Conservation (phyloP, 1,140 invertebrate species). For the Lasioglossum baleicum region DNA sequence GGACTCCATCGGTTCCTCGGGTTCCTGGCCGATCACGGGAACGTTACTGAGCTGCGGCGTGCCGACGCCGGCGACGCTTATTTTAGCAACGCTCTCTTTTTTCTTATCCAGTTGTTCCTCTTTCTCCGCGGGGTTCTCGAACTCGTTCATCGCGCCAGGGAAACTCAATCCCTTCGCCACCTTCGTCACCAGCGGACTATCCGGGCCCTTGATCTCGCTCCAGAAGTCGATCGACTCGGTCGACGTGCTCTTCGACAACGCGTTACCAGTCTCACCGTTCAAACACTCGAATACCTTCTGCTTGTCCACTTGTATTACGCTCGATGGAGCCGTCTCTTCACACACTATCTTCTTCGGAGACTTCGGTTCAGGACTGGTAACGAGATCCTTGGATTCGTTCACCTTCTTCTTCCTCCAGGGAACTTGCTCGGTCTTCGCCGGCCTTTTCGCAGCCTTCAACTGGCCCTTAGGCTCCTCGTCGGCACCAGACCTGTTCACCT, state of each 20-base stretch:
- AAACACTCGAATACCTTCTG: background rate
- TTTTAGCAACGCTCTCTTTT: slow-evolving; percentile 45
- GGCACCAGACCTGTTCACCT: background rate
- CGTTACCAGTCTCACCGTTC: background rate
- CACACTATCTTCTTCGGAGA: background rate
- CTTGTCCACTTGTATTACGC: slow-evolving; percentile 27
- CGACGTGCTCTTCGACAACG: slow-evolving; percentile 50
- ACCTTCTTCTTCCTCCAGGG: slow-evolving; percentile 14
- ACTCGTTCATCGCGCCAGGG: background rate
- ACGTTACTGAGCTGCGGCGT: slow-evolving; percentile 2
- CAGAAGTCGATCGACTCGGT: slow-evolving; percentile 74
- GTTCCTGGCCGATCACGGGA: slow-evolving; percentile 7
- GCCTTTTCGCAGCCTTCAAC: background rate
- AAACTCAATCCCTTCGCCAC: background rate
- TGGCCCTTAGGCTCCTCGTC: background rate
- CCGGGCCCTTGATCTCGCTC: slow-evolving; percentile 72
- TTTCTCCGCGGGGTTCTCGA: slow-evolving; percentile 10
- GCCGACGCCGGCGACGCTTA: slow-evolving; percentile 10
- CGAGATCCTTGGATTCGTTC: no score
- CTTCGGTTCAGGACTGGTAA: background rate
- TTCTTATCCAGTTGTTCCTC: slow-evolving; percentile 35
- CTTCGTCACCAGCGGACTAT: slow-evolving; percentile 8
- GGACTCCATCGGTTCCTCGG: background rate
- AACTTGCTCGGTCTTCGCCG: slow-evolving; percentile 5
- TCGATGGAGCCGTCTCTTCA: background rate